A percentile compares a stretch with the other conserved stretches of the same genome.
phyloP scores from a whole-genome alignment of 2,888 invertebrate genomes.

The Stegana nigrithorax region DNA sequence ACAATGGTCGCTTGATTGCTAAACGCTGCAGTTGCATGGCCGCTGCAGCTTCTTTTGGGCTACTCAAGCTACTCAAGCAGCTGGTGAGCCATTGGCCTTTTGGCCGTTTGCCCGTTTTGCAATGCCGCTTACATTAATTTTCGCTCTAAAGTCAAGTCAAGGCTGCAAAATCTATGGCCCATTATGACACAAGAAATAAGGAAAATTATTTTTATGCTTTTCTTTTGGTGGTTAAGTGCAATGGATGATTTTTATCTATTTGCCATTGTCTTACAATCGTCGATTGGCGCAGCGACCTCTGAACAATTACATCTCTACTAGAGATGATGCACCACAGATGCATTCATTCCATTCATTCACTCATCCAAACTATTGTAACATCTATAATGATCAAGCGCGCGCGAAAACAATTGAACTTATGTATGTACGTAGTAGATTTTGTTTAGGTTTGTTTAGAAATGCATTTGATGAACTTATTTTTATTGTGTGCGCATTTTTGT shows the following conservation, averaged over 20 bases:
- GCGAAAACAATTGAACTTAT: slow-evolving; percentile 46
- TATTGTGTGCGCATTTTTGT: slow-evolving; percentile 10
- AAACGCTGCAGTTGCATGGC: background rate
- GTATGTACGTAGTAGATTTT: too few species aligned
- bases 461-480: slow-evolving; percentile 20
- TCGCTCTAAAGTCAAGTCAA: background rate
- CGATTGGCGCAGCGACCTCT: background rate
- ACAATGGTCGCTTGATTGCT: too few species aligned
- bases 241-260: background rate
- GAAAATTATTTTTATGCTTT: too few species aligned
- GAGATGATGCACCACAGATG: too few species aligned
- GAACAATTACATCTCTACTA: too few species aligned
- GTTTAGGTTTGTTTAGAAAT: slow-evolving; percentile 31
- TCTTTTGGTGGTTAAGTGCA: too few species aligned
- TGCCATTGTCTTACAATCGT: background rate
- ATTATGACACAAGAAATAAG: background rate
- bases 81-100: slow-evolving; percentile 7
- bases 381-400: background rate
- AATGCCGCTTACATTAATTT: too few species aligned
- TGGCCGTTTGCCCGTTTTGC: too few species aligned
- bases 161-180: slow-evolving; percentile 8
- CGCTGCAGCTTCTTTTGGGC: too few species aligned
- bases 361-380: background rate
- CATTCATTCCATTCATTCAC: too few species aligned
- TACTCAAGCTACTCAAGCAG: slow-evolving; percentile 16